Evolutionary conservation across 2,797 vertebrate genomes (phyloP), one percentile per base, ranked within the genome.

Genomic region (Rhyacichthys aspro): DNA sequence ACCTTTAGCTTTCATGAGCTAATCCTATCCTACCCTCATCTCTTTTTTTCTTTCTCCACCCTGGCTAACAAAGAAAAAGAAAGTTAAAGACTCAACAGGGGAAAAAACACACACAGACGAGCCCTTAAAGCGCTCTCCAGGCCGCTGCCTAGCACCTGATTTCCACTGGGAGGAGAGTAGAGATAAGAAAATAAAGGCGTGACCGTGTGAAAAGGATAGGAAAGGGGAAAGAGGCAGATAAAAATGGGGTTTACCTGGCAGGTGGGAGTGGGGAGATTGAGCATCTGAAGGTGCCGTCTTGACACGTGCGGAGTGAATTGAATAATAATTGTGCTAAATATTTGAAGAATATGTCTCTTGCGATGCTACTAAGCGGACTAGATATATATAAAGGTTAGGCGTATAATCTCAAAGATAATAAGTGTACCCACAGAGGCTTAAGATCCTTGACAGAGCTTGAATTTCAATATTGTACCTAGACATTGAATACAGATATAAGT

Each of bases 171-270:
- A 79, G 18, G 9, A 0, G 10, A 37, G 36, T 34, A 32, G 38
- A 66, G 71, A 76, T 81, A 56, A 72, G 75, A 72, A 81, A 70
- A 78, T 58, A 60, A 76, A 81, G 80, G 80, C 16, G 63, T 81
- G 84, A 75, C 75, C 67, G 69, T 86, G 78, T 84, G 81, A 83
- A 81, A 79, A 54, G 14, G 43, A 67, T 66, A 39, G n/a, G 11
- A 8, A 42, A 45, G 62, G 34, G 63, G 48, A 43, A 48, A 42
- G 62, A 41, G 52, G 44, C n/a, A 73, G 81, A 76, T 81, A 70
- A 83, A 79, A 74, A 72, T 2, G 6, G 67, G 81, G 66, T 80
- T 84, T 86, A 86, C 84, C 82, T 86, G 67, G 43, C 80, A 78
- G 86, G 73, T 65, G 74, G 72, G 82, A 81, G 61, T 17, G n/a